A percentile compares a stretch with the other conserved stretches of the same genome.
Conservation (phyloP, 2,113 vertebrate species). For the Limnothrissa miodon region DNA sequence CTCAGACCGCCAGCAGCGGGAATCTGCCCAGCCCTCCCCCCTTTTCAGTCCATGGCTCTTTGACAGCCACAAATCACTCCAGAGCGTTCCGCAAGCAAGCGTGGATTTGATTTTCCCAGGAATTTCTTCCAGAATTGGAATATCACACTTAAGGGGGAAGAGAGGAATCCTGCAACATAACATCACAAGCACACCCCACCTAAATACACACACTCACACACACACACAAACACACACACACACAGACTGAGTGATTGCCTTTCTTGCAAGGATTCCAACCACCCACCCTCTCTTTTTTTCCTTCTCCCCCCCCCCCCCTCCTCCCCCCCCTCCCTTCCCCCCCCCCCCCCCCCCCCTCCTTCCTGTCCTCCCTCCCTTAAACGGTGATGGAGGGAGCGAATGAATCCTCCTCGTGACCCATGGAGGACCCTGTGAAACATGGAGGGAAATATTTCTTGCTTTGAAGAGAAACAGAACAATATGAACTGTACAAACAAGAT, state of each 20-base stretch:
- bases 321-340: neutral
- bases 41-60: neutral
- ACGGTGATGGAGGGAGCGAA: neutral
- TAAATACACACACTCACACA: neutral
- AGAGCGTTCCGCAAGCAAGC: neutral
- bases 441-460: neutral
- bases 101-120: constrained; percentile 19
- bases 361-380: neutral
- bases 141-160: constrained; percentile 6
- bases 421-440: neutral
- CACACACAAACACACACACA: neutral
- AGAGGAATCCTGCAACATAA: constrained; percentile 8
- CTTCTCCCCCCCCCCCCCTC: neutral
- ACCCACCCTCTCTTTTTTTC: neutral
- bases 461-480: constrained; percentile 15
- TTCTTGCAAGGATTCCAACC: neutral
- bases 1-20: neutral
- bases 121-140: constrained; percentile 18
- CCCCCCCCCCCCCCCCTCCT: neutral
- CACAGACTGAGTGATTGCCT: constrained; percentile 15
- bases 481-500: constrained; percentile 14
- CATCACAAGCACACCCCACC: constrained; percentile 6
- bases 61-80: constrained; percentile 6
- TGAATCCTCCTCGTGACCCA: neutral
- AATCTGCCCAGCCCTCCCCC: neutral